phyloP scores from a whole-genome alignment of 1,140 invertebrate species.

The Carcinoscorpius rotundicauda region DNA sequence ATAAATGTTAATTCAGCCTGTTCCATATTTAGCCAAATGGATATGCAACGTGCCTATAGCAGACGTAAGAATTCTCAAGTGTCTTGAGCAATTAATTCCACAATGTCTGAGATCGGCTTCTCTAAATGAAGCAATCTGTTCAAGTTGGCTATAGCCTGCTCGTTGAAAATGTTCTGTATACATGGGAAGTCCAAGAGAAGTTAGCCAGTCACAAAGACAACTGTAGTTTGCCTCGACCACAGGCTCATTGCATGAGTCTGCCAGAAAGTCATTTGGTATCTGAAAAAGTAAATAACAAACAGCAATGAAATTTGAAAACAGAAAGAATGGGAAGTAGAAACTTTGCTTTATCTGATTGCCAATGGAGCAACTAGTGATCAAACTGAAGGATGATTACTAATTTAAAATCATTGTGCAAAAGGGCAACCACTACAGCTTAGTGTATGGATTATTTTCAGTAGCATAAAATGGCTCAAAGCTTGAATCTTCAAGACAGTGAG shows the following conservation, averaged over 20 bases:
- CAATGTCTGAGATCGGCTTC: conserved; percentile 19
- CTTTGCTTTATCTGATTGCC: too few relatives aligned
- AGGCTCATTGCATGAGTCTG: conserved; percentile 28
- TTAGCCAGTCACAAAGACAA: conserved; percentile 32
- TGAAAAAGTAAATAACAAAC: conserved; percentile 23
- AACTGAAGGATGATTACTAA: neutral
- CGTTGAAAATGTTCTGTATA: conserved; percentile 26
- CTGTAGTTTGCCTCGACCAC: conserved; percentile 32
- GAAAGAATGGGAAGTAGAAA: too few relatives aligned
- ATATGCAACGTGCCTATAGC: conserved; percentile 23
- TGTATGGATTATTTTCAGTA: too few relatives aligned
- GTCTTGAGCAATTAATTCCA: conserved; percentile 20
- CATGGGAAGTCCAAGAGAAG: conserved; percentile 36
- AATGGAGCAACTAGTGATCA: too few relatives aligned
- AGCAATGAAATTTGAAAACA: conserved; percentile 1
- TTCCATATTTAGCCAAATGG: conserved; percentile 10
- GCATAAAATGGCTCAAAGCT: too few relatives aligned
- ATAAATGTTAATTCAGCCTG: too few relatives aligned
- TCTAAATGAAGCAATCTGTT: conserved; percentile 16
- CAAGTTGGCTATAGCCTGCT: conserved; percentile 12
- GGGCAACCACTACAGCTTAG: too few relatives aligned
- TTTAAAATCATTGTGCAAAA: neutral
- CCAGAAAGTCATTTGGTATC: conserved; percentile 34
- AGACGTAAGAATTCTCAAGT: conserved; percentile 20
- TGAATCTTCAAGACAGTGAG: too few relatives aligned